These are phyloP conservation scores for Paradisaea rubra DNA, from an alignment of 2,113 vertebrate genomes.

Conservation along the genomic window DNA sequence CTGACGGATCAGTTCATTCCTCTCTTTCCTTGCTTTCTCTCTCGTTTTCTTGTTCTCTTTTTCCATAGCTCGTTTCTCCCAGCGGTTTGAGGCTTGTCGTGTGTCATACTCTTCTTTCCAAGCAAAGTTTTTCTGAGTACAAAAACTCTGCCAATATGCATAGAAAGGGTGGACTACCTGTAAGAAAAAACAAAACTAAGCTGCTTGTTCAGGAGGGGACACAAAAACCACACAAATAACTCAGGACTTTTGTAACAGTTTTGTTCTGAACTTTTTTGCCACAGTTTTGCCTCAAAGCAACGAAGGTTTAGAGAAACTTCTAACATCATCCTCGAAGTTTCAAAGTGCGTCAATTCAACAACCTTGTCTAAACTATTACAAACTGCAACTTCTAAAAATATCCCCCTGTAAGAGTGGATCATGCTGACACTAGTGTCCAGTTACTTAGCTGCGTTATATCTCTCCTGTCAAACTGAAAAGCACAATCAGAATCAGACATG, in stretches of 20 bases:
- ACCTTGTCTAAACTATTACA: not conserved
- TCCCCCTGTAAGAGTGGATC: not conserved
- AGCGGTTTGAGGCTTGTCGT: constrained; percentile 91
- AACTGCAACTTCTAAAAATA: not conserved
- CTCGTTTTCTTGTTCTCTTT: constrained; percentile 94
- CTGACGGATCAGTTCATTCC: constrained; percentile 86
- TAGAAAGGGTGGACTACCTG: constrained; percentile 95
- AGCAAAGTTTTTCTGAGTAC: constrained; percentile 88
- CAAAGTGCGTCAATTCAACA: not conserved
- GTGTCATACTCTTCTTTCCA: constrained; percentile 97
- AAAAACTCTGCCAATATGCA: constrained; percentile 97
- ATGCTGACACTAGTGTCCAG: not conserved
- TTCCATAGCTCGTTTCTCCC: constrained; percentile 98
- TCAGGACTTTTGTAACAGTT: not conserved
- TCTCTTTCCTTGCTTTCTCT: constrained; percentile 88
- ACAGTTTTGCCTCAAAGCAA: not conserved
- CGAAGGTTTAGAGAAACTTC: not conserved
- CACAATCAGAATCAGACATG: not conserved
- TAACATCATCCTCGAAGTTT: not conserved
- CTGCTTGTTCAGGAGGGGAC: not conserved
- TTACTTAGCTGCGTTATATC: not conserved
- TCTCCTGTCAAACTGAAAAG: not conserved
- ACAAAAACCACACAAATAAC: not conserved
- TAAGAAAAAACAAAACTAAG: not conserved
- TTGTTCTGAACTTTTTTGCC: not conserved